Conservation (phyloP, 1,140 invertebrate genomes). For the Drosophila asahinai region DNA sequence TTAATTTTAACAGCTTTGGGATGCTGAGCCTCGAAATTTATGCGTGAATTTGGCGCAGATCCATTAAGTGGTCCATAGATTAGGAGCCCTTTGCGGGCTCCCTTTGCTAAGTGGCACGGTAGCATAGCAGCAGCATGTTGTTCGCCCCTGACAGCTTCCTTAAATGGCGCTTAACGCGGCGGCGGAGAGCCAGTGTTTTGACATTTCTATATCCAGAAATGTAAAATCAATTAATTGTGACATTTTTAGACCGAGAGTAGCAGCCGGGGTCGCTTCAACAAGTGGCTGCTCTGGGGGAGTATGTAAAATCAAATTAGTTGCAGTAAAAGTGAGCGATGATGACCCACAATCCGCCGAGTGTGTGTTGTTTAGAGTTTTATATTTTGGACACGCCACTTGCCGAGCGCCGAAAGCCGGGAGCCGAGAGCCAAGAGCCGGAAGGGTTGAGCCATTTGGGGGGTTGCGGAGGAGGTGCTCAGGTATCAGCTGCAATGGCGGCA, state of each 20-base stretch:
- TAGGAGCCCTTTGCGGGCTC: slow-evolving; percentile 36
- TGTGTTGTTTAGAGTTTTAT: slow-evolving; percentile 54
- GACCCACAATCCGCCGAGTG: slow-evolving; percentile 25
- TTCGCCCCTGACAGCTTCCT: slow-evolving; percentile 69
- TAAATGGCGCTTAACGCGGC: slow-evolving; percentile 78
- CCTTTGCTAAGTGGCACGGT: slow-evolving; percentile 40
- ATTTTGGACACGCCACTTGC: slow-evolving; percentile 76
- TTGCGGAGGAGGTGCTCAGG: neutral
- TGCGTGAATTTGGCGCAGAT: slow-evolving; percentile 84
- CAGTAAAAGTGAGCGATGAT: slow-evolving; percentile 61
- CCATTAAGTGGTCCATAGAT: slow-evolving; percentile 84
- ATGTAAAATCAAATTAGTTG: slow-evolving; percentile 55
- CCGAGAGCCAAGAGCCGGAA: slow-evolving; percentile 14
- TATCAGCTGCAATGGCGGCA: slow-evolving; percentile 59
- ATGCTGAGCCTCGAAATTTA: slow-evolving; percentile 75
- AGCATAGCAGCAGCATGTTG: slow-evolving; percentile 37
- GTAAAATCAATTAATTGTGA: slow-evolving; percentile 79
- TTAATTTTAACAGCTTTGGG: slow-evolving; percentile 77
- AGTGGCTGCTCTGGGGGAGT: slow-evolving; percentile 16
- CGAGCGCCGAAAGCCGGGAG: slow-evolving; percentile 44
- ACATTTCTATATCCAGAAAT: slow-evolving; percentile 65
- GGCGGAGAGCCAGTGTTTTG: slow-evolving; percentile 41
- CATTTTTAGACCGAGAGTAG: slow-evolving; percentile 29
- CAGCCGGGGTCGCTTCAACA: slow-evolving; percentile 13
- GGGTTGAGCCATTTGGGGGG: slow-evolving; percentile 16